These are phyloP conservation scores for Potorous gilbertii DNA, from an alignment of 2,797 vertebrate genomes.

Conservation along the genomic window DNA sequence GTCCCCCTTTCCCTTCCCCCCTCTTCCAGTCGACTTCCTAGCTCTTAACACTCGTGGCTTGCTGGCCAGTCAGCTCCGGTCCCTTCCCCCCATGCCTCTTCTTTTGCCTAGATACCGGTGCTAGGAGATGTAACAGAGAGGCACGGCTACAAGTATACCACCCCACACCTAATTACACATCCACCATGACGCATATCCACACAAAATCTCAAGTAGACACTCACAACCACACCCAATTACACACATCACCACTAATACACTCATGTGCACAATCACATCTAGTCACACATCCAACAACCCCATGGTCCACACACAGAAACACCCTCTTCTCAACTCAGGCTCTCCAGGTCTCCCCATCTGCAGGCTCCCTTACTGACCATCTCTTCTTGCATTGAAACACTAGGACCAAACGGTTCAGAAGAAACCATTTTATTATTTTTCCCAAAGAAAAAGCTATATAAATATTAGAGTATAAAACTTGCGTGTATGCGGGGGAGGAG, in stretches of 20 bases:
- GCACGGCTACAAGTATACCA: neutral
- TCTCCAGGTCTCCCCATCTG: neutral
- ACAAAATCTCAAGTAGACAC: neutral
- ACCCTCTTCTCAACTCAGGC: neutral
- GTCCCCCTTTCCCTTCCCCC: neutral
- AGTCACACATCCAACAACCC: neutral
- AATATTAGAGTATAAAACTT: conserved; percentile 99
- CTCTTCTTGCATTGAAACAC: neutral
- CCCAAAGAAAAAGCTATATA: conserved; percentile 98
- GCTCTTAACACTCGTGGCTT: neutral
- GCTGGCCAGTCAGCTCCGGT: neutral
- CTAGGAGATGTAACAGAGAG: neutral
- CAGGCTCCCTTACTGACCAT: neutral
- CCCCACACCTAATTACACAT: neutral
- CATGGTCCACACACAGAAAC: neutral
- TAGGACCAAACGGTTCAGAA: conserved; percentile 86
- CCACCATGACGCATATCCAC: neutral
- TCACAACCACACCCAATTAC: neutral
- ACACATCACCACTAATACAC: neutral
- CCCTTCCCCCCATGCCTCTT: conserved; percentile 41
- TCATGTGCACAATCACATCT: neutral
- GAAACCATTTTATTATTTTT: conserved; percentile 96
- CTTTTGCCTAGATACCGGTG: conserved; percentile 65
- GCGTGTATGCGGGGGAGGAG: conserved; percentile 80
- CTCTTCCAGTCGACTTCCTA: neutral